Evolutionary conservation across 2,888 invertebrate species (phyloP), one percentile per base, ranked within the genome.

Genomic region (Crepidodera aurea): DNA sequence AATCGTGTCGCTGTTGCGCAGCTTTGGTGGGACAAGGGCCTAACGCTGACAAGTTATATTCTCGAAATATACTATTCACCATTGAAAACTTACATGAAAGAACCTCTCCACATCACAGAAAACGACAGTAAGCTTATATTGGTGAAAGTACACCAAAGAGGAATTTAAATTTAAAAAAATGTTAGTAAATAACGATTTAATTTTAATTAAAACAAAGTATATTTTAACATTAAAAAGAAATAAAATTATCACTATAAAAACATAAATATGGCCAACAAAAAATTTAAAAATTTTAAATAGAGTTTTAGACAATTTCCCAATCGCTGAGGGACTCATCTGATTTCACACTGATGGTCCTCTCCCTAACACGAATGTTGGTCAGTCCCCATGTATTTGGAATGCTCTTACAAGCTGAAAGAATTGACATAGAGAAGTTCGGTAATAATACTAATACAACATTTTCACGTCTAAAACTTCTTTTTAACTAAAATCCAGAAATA

Each of bases 351-450:
- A 71, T 66, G n/a, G 63, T 69, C 54, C 70, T 70, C 58, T 71
- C 71, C 58, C 65, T 71, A 40, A 77, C 61, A 60, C 73, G 70
- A 48, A 86, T 83, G 70, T 83, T 81, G 56, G 83, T 83, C 44
- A 87, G 77, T 71, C 86, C 86, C 87, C 87, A 88, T 32, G 83
- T 83, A 51, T 85, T 85, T 0, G 87, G 87, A 61, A 87, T 77
- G 62, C 83, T 79, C 19, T 85, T 78, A 27, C 84, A 79, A 73
- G 83, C 85, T 22, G 84, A 84, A 70, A 69, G 50, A 63, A 62
- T 42, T 39, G 10, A 39, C n/a, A 39, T 10, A 39, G 39, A 39
- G n/a, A 39, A 39, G 39, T 39, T 39, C 39, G 39, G 39, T 39
- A 39, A 39, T 39, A 39, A 15, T 39, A 16, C 13, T 15, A 12